Percentiles rank a stretch among this genome's conserved stretches.
Conservation (phyloP, 2,797 vertebrate genomes). For the Ciconia nigra region DNA sequence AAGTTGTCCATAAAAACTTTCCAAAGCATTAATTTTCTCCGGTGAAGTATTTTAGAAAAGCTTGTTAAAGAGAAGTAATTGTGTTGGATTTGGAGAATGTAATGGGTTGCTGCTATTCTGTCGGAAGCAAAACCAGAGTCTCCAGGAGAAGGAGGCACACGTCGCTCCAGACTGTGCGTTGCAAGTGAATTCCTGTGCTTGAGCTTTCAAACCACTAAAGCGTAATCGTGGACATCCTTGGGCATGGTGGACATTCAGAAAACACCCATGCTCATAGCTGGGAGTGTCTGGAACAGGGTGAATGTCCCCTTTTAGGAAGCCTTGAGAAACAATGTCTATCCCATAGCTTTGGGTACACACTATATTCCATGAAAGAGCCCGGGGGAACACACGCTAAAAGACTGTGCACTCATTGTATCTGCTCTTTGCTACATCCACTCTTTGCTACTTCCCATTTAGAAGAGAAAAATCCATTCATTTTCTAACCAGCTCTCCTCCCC, state of each 20-base stretch:
- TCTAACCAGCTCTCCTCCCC: not conserved
- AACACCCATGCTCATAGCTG: not conserved
- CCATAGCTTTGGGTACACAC: not conserved
- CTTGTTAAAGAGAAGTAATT: not conserved
- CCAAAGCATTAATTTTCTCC: not conserved
- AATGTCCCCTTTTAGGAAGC: conserved; percentile 41
- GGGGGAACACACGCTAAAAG: not conserved
- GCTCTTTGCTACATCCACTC: not conserved
- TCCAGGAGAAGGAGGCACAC: not conserved
- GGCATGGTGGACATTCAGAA: not conserved
- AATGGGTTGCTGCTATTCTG: not conserved
- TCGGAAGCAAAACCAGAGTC: not conserved
- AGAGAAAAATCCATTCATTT: conserved; percentile 44
- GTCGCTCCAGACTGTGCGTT: not conserved
- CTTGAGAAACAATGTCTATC: not conserved
- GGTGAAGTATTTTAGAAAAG: not conserved
- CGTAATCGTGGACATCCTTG: not conserved
- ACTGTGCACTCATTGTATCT: conserved; percentile 47
- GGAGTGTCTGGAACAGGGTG: conserved; percentile 5
- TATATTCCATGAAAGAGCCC: not conserved
- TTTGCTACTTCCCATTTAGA: not conserved
- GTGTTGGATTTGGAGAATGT: not conserved
- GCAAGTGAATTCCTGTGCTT: not conserved
- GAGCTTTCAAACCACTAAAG: not conserved
- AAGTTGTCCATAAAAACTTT: not conserved